Base-by-base conservation (phyloP, 1,140 invertebrate genomes). In the Pinna nobilis region DNA sequence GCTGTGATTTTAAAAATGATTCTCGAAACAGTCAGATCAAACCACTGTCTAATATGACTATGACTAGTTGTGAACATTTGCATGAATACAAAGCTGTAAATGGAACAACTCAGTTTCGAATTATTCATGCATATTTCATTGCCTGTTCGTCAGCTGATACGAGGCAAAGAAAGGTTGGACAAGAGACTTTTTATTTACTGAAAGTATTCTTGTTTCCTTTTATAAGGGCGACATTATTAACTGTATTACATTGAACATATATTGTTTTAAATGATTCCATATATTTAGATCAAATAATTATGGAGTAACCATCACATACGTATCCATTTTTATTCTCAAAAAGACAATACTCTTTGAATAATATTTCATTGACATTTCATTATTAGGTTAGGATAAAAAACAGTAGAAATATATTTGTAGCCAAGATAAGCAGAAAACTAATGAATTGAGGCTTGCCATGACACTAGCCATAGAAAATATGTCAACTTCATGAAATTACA, bases 41-140 rank as follows among this genome's bases (percentile, higher is more conserved):
- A 59, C 39, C 30, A 28, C 37, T 39, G 30, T 32, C 39, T 37
- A 59, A 61, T 41, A 71, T 47, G 86, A 87, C 80, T 79, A 80
- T 85, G 68, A 79, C 76, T 82, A 93, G 93, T 83, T 94, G 94
- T 87, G 92, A 92, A 90, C 94, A 94, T 90, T 90, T 94, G 83
- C 93, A 91, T 90, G 93, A 93, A 90, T 94, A 94, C 89, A 94
- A 94, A 91, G 91, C 92, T 84, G 92, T 92, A 53, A 93, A 93
- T 88, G 94, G 93, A 77, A 92, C 92, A 79, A 92, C 92, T 86
- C 92, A 93, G 68, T 94, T 94, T 87, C 92, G 92, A 91, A 91
- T 94, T 73, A 92, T 95, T 75, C 92, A 94, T 90, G 91, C 92
- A 80, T 93, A 93, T 89, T 95, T 95, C 84, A 92, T 94, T 67